These are phyloP conservation scores for Strongylocentrotus purpuratus DNA, from an alignment of 35 echinoderm and acorn worm genomes.

Conservation along the genomic window DNA sequence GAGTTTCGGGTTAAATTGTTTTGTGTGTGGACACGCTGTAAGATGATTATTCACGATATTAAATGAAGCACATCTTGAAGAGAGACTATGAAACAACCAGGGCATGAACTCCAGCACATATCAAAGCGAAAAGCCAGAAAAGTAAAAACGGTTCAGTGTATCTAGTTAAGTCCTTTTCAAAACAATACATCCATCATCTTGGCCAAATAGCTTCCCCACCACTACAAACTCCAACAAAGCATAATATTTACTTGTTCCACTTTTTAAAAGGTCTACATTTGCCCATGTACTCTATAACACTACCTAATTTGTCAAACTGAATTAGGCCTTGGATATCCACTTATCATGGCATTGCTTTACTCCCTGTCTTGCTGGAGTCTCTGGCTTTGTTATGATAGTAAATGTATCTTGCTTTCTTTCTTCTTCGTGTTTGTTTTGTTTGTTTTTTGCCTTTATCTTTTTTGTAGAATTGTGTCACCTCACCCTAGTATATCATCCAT, in stretches of 20 bases:
- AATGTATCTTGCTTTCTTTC: background rate
- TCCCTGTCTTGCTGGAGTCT: background rate
- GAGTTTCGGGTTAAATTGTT: no score
- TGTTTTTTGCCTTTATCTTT: background rate
- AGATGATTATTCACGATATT: no score
- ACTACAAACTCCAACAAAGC: background rate
- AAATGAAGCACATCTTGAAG: background rate
- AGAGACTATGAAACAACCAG: background rate
- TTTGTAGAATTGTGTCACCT: background rate
- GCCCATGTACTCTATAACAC: background rate
- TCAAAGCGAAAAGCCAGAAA: background rate
- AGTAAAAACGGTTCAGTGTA: background rate
- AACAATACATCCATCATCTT: slow-evolving; percentile 19
- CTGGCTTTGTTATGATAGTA: background rate
- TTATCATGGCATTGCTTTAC: background rate
- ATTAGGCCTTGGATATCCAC: background rate
- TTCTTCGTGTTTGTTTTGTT: background rate
- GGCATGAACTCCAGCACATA: background rate
- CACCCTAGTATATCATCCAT: background rate
- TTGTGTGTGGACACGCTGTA: no score
- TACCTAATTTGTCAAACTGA: slow-evolving; percentile 28
- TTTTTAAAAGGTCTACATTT: slow-evolving; percentile 9
- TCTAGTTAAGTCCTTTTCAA: slow-evolving; percentile 14
- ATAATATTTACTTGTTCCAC: slow-evolving; percentile 27
- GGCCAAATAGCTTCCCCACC: background rate